Evolutionary conservation across 2,888 invertebrate species (phyloP), one percentile per base, ranked within the genome.

Genomic region (Pasiphila rectangulata): DNA sequence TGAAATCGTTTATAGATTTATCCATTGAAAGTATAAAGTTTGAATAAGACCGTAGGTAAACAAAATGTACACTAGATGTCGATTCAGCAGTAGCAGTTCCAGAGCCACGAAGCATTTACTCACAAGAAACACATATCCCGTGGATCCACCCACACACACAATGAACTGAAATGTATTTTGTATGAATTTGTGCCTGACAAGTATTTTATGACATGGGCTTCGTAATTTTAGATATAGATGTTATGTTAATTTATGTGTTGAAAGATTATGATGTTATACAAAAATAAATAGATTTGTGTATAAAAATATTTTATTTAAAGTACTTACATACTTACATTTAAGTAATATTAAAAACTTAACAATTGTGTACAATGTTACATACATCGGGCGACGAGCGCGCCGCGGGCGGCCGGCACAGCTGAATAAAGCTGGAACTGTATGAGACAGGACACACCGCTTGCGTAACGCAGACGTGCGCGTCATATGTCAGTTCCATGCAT

Each of bases 321-420:
- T 75, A 70, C 70, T 64, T 69, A 72, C 30, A 66, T 69, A 72
- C 20, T 5, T 39, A 32, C n/a, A 23, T 10, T 41, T 24, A 4
- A 7, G 10, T 24, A 21, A 67, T 59, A 64, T 67, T 71, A 69
- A 69, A 65, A 67, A 69, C 70, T 69, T 64, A 75, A 67, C 65
- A 59, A 59, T 25, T 12, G 39, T 41, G 42, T 35, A 46, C 9
- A 46, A 19, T 34, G 19, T 41, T 17, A 30, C 1, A 30, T 17
- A 30, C 3, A n/a, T n/a, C 7, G 15, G 16, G 15, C 2, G 24
- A 25, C n/a, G n/a, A n/a, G n/a, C n/a, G n/a, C n/a, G n/a, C n/a
- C n/a, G n/a, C n/a, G n/a, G n/a, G n/a, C n/a, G n/a, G 3, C 3
- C 24, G 4, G 24, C 24, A 24, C 24, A 7, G 10, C n/a, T n/a